Evolutionary conservation across 2,113 vertebrate species (phyloP).

Genomic region (Marmota monax): DNA sequence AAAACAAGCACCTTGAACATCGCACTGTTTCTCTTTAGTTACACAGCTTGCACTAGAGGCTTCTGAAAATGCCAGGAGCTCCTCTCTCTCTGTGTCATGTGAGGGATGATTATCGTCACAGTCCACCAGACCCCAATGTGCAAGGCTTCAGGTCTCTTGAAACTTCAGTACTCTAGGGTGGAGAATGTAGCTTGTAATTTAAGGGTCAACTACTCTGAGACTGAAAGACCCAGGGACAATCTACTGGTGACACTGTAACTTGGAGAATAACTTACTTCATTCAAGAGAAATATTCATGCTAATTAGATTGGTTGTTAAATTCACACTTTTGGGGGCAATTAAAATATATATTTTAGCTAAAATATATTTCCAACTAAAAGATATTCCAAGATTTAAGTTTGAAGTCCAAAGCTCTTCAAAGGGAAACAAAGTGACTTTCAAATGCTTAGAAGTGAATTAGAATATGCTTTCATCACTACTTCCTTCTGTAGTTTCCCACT

Average conservation of each 20-base stretch:
- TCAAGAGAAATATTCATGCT: neutral
- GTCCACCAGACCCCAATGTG: no score
- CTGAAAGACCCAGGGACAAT: neutral
- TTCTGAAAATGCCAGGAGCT: neutral
- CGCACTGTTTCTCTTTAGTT: neutral
- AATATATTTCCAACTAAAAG: neutral
- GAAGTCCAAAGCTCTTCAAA: neutral
- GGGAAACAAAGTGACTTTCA: neutral
- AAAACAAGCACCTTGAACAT: neutral
- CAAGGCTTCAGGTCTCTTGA: neutral
- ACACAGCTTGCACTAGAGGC: neutral
- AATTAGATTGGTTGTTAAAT: neutral
- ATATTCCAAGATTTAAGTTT: constrained; percentile 25
- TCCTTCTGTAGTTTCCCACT: neutral
- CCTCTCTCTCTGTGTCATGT: neutral
- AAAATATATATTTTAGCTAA: neutral
- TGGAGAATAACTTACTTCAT: neutral
- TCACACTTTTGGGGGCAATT: neutral
- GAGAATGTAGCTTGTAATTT: neutral
- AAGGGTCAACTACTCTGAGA: neutral
- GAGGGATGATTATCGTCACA: neutral
- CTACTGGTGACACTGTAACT: neutral
- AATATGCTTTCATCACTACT: neutral
- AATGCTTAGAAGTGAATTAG: constrained; percentile 31
- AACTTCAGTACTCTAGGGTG: neutral